Base-by-base conservation (phyloP, 2,113 vertebrate species). In the Cebus imitator region DNA sequence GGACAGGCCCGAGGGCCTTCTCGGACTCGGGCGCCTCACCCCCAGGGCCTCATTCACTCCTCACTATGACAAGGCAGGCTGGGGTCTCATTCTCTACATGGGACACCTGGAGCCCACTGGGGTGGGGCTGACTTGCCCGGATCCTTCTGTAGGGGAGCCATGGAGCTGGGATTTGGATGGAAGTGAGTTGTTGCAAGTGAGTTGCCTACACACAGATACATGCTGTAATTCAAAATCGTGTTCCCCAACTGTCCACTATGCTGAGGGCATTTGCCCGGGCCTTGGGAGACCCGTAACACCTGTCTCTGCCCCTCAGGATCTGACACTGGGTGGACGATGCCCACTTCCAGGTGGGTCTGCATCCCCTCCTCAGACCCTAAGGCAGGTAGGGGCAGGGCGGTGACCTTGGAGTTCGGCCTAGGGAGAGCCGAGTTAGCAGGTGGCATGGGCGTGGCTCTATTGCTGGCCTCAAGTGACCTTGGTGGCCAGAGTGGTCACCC, bases 281-380 rank as follows among this genome's bases (percentile, higher is more conserved):
- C 58, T 25, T 25, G 43, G 82, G 52, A 80, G 35, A 13, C 30
- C 18, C 35, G 32, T 52, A 23, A 52, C 27, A 21, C 76, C 61
- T 57, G 68, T 45, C 70, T 10, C 32, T 7, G 9, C 18, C 70
- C 57, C 30, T 45, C 40, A 35, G 85, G 45, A 16, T 55, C 18
- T 12, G 40, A 73, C 32, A 35, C 12, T 0, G 0, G 0, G 11
- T 3, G 18, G 17, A 6, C 0, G 4, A 83, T 3, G 57, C 3
- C 40, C 50, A 10, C 35, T 35, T 10, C 30, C 21, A 17, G 20
- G 45, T 10, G 70, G 70, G 32, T 16, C 23, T 32, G 68, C 23
- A 73, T 37, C 27, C n/a, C 45, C 35, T 64, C 21, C n/a, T 48
- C 6, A 23, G 70, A 35, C n/a, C 35, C 78, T 58, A 45, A 58